phyloP scores from a whole-genome alignment of 2,888 invertebrate species.

The Epistrophe grossulariae region DNA sequence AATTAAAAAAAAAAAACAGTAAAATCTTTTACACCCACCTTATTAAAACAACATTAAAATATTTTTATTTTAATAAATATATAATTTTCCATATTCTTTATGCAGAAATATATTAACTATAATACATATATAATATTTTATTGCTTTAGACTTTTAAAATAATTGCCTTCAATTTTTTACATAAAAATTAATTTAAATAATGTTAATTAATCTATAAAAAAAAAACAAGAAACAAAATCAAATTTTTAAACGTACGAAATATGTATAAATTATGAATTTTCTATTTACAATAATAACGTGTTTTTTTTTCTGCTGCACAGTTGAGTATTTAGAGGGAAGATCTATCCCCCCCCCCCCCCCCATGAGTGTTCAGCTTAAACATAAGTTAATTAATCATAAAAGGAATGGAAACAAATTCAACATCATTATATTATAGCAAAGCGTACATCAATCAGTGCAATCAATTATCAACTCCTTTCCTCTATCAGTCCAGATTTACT shows the following conservation, averaged over 20 bases:
- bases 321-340: no score
- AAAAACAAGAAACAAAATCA: slow-evolving; percentile 22
- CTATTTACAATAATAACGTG: slow-evolving; percentile 25
- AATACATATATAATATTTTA: slow-evolving; percentile 33
- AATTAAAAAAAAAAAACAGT: background rate
- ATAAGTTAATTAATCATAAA: no score
- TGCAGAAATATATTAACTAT: slow-evolving; percentile 18
- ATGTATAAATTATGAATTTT: slow-evolving; percentile 68
- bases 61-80: background rate
- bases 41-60: slow-evolving; percentile 7
- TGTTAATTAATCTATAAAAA: slow-evolving; percentile 55
- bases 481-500: no score
- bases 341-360: no score
- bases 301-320: background rate
- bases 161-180: slow-evolving; percentile 70
- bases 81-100: slow-evolving; percentile 41
- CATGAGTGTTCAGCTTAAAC: no score
- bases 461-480: no score
- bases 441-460: no score
- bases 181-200: slow-evolving; percentile 52
- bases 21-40: slow-evolving; percentile 58
- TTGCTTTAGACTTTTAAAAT: slow-evolving; percentile 61
- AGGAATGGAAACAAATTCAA: no score
- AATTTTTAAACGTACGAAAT: slow-evolving; percentile 60
- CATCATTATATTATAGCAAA: no score